phyloP scores from a whole-genome alignment of 37 sponge, comb jelly and placozoan genomes.

The Petrosia ficiformis region DNA sequence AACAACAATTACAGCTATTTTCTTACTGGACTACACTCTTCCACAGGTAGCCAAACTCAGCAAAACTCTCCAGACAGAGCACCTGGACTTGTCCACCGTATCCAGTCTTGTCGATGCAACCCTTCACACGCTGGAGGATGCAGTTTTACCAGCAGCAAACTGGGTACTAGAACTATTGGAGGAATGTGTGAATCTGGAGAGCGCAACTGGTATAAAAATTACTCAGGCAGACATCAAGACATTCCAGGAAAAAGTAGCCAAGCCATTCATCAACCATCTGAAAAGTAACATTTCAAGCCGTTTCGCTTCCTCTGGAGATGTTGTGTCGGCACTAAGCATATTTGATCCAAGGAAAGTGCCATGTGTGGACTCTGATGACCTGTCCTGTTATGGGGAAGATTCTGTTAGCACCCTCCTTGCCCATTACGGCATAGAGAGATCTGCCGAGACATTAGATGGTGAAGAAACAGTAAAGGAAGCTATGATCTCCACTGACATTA shows the following conservation, averaged over 20 bases:
- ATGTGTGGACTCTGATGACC: neutral
- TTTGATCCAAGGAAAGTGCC: constrained; percentile 35
- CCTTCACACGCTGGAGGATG: constrained; percentile 72
- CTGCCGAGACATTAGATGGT: constrained; percentile 6
- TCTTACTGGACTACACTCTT: constrained; percentile 50
- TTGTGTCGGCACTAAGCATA: constrained; percentile 37
- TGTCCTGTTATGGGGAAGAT: neutral
- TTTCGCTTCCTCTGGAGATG: constrained; percentile 19
- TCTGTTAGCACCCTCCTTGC: neutral
- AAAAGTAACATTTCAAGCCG: constrained; percentile 64
- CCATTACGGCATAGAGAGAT: constrained; percentile 7
- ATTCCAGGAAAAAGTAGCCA: constrained; percentile 51
- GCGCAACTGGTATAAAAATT: constrained; percentile 38
- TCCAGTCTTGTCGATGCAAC: constrained; percentile 61
- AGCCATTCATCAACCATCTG: constrained; percentile 45
- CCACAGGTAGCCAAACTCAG: constrained; percentile 64
- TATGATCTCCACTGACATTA: constrained; percentile 5
- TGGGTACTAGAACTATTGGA: constrained; percentile 70
- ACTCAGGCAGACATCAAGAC: constrained; percentile 24
- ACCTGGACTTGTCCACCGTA: constrained; percentile 63
- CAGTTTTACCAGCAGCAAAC: constrained; percentile 53
- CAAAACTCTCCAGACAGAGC: constrained; percentile 57
- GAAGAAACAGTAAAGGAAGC: constrained; percentile 1
- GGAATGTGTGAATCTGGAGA: constrained; percentile 19
- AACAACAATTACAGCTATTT: constrained; percentile 53